Evolutionary conservation across 2,888 invertebrate genomes (phyloP), one percentile per base, ranked within the genome.

Genomic region (Zelleria hepariella): DNA sequence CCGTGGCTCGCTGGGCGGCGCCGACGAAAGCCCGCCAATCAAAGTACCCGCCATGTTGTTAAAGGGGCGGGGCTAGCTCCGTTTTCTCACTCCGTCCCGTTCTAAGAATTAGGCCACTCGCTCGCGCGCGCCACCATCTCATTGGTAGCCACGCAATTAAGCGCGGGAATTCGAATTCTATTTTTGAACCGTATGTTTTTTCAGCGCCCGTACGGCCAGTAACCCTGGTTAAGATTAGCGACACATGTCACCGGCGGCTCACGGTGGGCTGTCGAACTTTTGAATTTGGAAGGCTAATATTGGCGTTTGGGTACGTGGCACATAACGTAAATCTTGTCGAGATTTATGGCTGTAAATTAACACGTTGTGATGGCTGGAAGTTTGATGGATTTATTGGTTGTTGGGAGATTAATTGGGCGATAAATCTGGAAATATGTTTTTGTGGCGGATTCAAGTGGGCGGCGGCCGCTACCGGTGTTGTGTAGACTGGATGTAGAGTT

Each of bases 41-140:
- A 86, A 80, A 81, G 78, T 69, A 73, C 74, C 85, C 91, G 92
- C 92, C 92, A 92, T 92, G 90, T 92, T 92, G 91, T 90, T 86
- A 86, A 82, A 73, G 76, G 86, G 92, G 92, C 91, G 91, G 89
- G 82, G 89, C 70, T 71, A 65, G 63, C 64, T 67, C 70, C 69
- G 73, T 71, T 70, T 65, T 70, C 72, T 68, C 68, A 65, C 58
- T 73, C 74, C 66, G 65, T 80, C 84, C 72, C 73, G 65, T 71
- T 73, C 74, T 67, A 70, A 74, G 70, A 69, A 64, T 67, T 64
- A 66, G 66, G 65, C 67, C 64, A 75, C 82, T 72, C 74, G 65
- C 77, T 84, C 82, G 69, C 83, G 76, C 86, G 64, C 70, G 66
- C 66, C 72, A 67, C 70, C 60, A 78, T 72, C 78, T 81, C 79